Evolutionary conservation across 2,797 vertebrate genomes (phyloP).

Genomic region (Pseudotriccus pelzelni): DNA sequence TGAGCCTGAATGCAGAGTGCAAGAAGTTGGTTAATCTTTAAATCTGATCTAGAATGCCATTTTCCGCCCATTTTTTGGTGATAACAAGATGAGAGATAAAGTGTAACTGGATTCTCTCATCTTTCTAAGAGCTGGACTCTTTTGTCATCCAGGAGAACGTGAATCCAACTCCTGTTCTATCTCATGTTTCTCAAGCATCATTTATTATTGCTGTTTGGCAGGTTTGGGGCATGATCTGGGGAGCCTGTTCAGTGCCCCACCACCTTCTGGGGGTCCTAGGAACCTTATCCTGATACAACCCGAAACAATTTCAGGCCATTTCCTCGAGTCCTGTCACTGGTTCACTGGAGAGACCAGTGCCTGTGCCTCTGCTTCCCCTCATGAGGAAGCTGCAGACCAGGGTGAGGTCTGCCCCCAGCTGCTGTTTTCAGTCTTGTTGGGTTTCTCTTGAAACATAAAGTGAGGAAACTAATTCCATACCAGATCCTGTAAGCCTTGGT

Average conservation of each 20-base stretch:
- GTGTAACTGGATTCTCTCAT: not conserved
- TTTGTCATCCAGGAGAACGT: not conserved
- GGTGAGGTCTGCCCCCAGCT: not conserved
- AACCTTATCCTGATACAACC: not conserved
- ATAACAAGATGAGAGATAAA: not conserved
- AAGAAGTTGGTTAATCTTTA: not conserved
- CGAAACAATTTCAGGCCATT: not conserved
- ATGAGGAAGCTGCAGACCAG: accelerated
- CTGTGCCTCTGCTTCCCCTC: not conserved
- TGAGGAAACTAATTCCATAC: not conserved
- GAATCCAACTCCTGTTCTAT: not conserved
- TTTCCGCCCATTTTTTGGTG: not conserved
- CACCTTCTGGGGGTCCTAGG: not conserved
- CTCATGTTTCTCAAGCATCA: not conserved
- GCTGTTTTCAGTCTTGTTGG: not conserved
- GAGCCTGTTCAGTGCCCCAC: not conserved
- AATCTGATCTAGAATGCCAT: not conserved
- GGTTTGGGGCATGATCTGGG: accelerated
- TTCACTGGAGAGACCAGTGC: not conserved
- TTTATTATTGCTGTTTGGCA: not conserved
- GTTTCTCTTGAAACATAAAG: not conserved
- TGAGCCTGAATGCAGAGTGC: not conserved
- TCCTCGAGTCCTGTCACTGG: not conserved
- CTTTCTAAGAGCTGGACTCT: not conserved
- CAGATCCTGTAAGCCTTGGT: not conserved